Base-by-base conservation (phyloP, 1,140 invertebrate genomes). In the Zaprionus tsacasi region DNA sequence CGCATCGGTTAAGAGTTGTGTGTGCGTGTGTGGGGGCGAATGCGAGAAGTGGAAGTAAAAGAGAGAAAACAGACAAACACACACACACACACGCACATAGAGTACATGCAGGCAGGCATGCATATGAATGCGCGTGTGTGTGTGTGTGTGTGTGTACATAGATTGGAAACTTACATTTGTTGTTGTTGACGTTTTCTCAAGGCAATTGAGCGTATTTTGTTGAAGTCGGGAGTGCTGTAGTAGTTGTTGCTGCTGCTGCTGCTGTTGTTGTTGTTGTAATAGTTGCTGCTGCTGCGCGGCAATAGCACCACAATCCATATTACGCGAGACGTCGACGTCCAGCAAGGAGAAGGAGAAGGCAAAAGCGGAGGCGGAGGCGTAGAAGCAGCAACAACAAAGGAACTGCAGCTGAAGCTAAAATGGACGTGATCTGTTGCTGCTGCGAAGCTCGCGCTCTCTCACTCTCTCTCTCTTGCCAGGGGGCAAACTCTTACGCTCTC, bases 251-350 rank as follows among this genome's bases (percentile, higher is more conserved):
- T 78, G 82, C 40, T 68, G 81, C 64, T 68, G 64, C 65, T 64
- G 58, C 21, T 76, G 66, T 52, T 61, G 64, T 38, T 40, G 59
- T 55, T 71, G 78, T 63, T 72, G 71, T 70, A 70, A 54, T 87
- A 70, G 78, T 70, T 79, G 82, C 71, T 82, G 80, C 66, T 82
- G 82, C 79, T 87, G 82, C 67, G 83, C 83, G 76, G 83, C 83
- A 71, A 87, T 70, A 87, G 85, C 85, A 88, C 85, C 83, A 88
- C 85, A 87, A 87, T 87, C 83, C 83, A 87, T 87, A 88, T 79
- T 87, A 83, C 68, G 69, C 68, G 69, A 76, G 45, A 45, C 58
- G 59, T 57, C 72, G 27, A 72, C 61, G 63, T 54, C 33, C 59
- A 80, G 45, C 52, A 65, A 65, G 45, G 8, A 61, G 60, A 27